Percentiles rank a stretch among this genome's conserved stretches.
These are phyloP conservation scores for Enteromius treurensis DNA, from an alignment of 2,797 vertebrate species.

Conservation along the genomic window DNA sequence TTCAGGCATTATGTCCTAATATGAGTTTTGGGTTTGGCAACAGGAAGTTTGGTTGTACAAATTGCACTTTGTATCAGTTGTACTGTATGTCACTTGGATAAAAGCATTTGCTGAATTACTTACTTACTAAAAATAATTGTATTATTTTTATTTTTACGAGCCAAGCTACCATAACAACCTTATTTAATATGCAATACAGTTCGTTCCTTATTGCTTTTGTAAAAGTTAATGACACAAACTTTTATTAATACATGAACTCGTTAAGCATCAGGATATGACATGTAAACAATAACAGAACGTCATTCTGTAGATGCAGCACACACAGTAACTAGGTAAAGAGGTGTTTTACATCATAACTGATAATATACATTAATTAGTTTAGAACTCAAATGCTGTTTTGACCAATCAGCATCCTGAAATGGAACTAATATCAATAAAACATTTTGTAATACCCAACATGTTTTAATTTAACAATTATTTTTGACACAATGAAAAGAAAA, in stretches of 20 bases:
- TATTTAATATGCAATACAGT: background rate
- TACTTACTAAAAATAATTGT: background rate
- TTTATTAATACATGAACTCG: background rate
- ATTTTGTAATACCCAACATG: background rate
- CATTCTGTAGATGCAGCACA: background rate
- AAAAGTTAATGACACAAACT: background rate
- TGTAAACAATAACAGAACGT: background rate
- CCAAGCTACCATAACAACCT: background rate
- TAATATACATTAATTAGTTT: background rate
- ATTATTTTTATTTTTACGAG: background rate
- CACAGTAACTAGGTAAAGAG: background rate
- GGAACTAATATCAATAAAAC: background rate
- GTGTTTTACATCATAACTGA: background rate
- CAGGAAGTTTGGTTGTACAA: background rate
- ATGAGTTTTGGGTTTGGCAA: background rate
- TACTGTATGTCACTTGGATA: background rate
- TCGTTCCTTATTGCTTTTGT: background rate
- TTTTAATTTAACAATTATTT: background rate
- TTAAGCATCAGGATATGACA: background rate
- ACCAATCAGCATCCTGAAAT: background rate
- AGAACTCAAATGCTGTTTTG: background rate
- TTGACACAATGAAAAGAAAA: background rate
- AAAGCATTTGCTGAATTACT: background rate
- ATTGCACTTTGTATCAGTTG: background rate
- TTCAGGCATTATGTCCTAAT: background rate